Evolutionary conservation across 2,888 invertebrate genomes (phyloP).

Genomic region (Hypselothyrea guttata): DNA sequence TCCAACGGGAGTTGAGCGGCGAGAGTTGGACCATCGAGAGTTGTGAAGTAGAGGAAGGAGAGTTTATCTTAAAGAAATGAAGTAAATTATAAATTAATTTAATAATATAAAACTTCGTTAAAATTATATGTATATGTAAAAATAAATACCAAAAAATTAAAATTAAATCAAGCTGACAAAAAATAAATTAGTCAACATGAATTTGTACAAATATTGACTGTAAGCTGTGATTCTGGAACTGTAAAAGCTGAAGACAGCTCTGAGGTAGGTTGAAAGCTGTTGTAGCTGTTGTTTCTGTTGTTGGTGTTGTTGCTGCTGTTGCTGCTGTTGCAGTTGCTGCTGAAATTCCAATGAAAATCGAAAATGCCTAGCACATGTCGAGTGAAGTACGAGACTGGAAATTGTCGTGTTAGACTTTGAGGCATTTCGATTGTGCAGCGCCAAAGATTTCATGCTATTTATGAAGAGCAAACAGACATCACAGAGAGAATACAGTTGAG

Average conservation of each 20-base stretch:
- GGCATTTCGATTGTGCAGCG: conserved; percentile 69
- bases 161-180: too few species aligned
- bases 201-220: too few species aligned
- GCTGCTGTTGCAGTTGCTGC: conserved; percentile 10
- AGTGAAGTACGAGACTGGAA: conserved; percentile 58
- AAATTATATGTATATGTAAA: too few species aligned
- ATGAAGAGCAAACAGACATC: conserved; percentile 70
- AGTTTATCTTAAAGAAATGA: too few species aligned
- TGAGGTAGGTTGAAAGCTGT: neutral
- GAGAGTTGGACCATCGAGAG: too few species aligned
- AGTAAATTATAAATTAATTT: too few species aligned
- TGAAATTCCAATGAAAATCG: conserved; percentile 73
- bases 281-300: neutral
- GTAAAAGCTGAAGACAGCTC: conserved; percentile 32
- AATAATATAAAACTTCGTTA: too few species aligned
- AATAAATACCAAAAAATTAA: too few species aligned
- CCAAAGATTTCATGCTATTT: conserved; percentile 75
- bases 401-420: conserved; percentile 74
- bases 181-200: too few species aligned
- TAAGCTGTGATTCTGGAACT: conserved; percentile 14
- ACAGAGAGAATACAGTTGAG: conserved; percentile 10
- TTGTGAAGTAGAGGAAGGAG: too few species aligned
- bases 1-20: too few species aligned
- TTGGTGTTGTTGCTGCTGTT: neutral
- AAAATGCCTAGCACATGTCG: conserved; percentile 53